Base-by-base conservation (phyloP, 2,113 vertebrate species). In the Nycticebus coucang region DNA sequence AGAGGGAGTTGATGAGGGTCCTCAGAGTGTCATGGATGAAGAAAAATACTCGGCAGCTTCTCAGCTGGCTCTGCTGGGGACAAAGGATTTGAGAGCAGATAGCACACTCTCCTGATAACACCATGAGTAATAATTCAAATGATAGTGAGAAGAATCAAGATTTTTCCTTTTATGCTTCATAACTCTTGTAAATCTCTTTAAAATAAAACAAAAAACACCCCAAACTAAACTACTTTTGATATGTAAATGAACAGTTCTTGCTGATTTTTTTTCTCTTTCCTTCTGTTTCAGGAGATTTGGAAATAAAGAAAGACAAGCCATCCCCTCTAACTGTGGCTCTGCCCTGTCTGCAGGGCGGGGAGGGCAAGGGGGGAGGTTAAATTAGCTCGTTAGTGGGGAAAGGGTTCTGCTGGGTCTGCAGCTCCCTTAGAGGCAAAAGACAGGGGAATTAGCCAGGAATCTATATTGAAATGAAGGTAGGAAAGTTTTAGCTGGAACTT, bases 11-110 rank as follows among this genome's bases (percentile, higher is more conserved):
- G 9, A 0, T 0, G 14, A 15, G 57, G 7, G 10, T 19, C 57
- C 50, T 30, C 0, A 0, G 30, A 0, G n/a, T 4, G 0, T 17
- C 24, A 0, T 0, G 0, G 8, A 0, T 9, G 22, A 30, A 53
- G 3, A 4, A n/a, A n/a, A n/a, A 18, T n/a, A 26, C 14, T 2
- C 7, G n/a, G 41, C 3, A 10, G 30, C 21, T 0, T 14, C n/a
- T 81, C 66, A 0, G 7, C 4, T 0, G 45, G 11, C 26, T 57
- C 53, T n/a, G 10, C 13, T 6, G 12, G 10, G 53, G n/a, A 8
- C 0, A 4, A 6, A 28, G 11, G 24, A 4, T 4, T 18, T 62
- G 15, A 30, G 30, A 22, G 37, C 22, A 4, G 62, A 33, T 0
- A 6, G 35, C n/a, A 2, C 8, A 7, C 19, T 30, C 2, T 64